A percentile compares a stretch with the other conserved stretches of the same genome.
Evolutionary conservation across 2,797 vertebrate genomes (phyloP).

Genomic region (Muraenolepis orangiensis): DNA sequence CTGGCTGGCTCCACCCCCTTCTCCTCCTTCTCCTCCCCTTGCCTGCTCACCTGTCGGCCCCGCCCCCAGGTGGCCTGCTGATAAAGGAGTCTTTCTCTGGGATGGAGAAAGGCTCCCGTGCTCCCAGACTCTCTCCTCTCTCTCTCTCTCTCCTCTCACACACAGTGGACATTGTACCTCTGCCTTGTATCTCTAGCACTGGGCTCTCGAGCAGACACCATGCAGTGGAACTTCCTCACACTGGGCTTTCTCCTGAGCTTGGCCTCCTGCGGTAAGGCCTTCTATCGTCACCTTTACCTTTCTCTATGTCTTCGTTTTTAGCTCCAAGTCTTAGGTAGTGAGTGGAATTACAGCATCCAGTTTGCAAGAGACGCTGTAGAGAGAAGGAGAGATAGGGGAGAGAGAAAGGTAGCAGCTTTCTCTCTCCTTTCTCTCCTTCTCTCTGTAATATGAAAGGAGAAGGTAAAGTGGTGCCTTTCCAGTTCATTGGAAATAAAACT

Average conservation of each 20-base stretch:
- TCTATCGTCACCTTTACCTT: background rate
- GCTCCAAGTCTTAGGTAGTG: background rate
- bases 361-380: too few relatives aligned
- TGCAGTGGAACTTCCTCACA: background rate
- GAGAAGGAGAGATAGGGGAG: too few relatives aligned
- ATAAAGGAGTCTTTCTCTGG: conserved; percentile 62
- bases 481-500: too few relatives aligned
- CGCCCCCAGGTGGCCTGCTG: conserved; percentile 38
- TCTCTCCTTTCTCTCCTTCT: too few relatives aligned
- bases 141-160: background rate
- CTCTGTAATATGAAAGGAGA: too few relatives aligned
- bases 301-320: background rate
- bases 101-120: conserved; percentile 42
- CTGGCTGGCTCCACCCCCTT: background rate
- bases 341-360: background rate
- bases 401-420: too few relatives aligned
- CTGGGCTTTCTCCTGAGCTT: background rate
- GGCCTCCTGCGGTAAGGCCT: background rate
- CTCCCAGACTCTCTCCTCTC: background rate
- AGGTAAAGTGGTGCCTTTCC: too few relatives aligned
- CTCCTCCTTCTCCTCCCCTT: background rate
- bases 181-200: background rate
- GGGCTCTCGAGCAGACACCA: background rate
- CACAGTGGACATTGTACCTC: background rate
- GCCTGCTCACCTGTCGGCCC: conserved; percentile 13